Evolutionary conservation across 2,888 invertebrate species (phyloP).

Genomic region (Cerastis leucographa): DNA sequence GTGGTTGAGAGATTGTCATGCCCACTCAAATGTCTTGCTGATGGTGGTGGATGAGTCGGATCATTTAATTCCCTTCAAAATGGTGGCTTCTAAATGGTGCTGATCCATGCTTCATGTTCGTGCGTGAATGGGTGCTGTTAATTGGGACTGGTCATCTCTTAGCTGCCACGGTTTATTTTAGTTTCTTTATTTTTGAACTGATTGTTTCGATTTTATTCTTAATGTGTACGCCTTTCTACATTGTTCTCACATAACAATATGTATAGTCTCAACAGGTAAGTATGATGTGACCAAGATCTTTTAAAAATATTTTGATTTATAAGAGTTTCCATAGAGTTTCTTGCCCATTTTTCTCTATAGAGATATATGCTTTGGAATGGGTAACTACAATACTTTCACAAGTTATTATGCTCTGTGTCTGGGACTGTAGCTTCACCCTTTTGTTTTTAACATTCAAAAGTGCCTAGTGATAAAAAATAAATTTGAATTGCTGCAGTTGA

Average conservation of each 20-base stretch:
- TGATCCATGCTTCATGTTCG: too few species aligned
- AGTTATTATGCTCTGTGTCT: not conserved
- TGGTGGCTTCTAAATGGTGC: too few species aligned
- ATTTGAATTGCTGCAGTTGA: constrained; percentile 16
- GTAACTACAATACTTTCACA: not conserved
- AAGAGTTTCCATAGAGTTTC: not conserved
- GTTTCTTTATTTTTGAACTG: too few species aligned
- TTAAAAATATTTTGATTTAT: not conserved
- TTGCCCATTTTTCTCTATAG: not conserved
- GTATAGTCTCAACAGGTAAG: not conserved
- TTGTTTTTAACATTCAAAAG: not conserved
- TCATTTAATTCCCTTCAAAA: too few species aligned
- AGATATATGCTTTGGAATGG: not conserved
- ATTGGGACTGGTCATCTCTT: too few species aligned
- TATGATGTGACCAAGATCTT: not conserved
- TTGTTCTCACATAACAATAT: not conserved
- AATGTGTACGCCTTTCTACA: not conserved
- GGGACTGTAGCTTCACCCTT: not conserved
- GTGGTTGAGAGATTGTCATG: too few species aligned
- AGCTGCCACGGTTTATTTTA: too few species aligned
- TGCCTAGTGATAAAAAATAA: not conserved
- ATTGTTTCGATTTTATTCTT: too few species aligned
- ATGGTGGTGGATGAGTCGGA: too few species aligned
- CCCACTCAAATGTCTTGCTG: too few species aligned
- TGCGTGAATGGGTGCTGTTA: too few species aligned